Evolutionary conservation across 1,140 invertebrate species (phyloP).

Genomic region (Drosophila ficusphila): DNA sequence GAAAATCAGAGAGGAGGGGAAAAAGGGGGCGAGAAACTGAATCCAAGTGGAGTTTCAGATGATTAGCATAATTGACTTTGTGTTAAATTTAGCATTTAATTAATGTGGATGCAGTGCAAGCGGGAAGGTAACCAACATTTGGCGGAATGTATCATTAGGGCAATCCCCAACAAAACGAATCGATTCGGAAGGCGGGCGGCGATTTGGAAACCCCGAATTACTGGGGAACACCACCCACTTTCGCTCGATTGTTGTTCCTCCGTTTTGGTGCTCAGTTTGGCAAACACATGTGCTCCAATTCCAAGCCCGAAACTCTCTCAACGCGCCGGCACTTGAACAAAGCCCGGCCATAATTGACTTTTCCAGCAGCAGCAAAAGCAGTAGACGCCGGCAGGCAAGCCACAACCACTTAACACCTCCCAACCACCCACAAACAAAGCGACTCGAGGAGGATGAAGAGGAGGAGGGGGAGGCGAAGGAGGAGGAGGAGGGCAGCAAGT

Average conservation of each 20-base stretch:
- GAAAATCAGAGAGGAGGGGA: slow-evolving; percentile 4
- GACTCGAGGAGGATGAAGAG: background rate
- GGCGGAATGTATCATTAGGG: slow-evolving; percentile 1
- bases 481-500: no score
- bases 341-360: slow-evolving; percentile 75
- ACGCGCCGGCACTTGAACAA: slow-evolving; percentile 66
- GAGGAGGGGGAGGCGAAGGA: no score
- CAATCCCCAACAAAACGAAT: slow-evolving; percentile 8
- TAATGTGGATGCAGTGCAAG: slow-evolving; percentile 58
- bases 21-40: background rate
- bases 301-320: slow-evolving; percentile 43
- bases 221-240: slow-evolving; percentile 7
- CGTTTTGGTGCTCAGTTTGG: slow-evolving; percentile 17
- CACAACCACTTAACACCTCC: slow-evolving; percentile 40
- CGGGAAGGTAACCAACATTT: slow-evolving; percentile 23
- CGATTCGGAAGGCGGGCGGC: slow-evolving; percentile 7
- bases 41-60: slow-evolving; percentile 35
- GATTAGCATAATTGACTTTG: slow-evolving; percentile 80
- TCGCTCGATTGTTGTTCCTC: slow-evolving; percentile 15
- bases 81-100: slow-evolving; percentile 81
- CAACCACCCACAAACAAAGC: slow-evolving; percentile 36
- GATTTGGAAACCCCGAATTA: slow-evolving; percentile 25
- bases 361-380: slow-evolving; percentile 31
- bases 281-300: slow-evolving; percentile 58
- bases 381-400: slow-evolving; percentile 36